Evolutionary conservation across 2,113 vertebrate genomes (phyloP), one percentile per base, ranked within the genome.

Genomic region (Macquaria australasica): DNA sequence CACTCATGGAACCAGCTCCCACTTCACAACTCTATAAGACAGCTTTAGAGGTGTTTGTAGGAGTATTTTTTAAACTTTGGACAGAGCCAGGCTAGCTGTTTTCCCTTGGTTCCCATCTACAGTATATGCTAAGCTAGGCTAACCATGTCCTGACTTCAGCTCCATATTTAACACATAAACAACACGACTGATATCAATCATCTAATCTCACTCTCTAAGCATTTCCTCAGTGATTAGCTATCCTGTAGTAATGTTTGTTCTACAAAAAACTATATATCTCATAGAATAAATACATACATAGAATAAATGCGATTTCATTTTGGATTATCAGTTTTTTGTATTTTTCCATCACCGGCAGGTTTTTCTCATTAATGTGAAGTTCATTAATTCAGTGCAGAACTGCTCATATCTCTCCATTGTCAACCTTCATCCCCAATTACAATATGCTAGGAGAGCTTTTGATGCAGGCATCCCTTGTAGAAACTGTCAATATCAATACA

Each of bases 401-500:
- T 12, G 66, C 76, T 83, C 28, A 69, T 69, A 62, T 85, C 74
- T 56, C 59, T 69, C 37, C 39, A 69, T 84, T 68, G 87, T 79
- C 74, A 67, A 37, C 70, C 60, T 77, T 88, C 70, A 85, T 83
- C 73, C 67, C 69, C 50, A 79, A 76, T 87, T 73, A 81, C 77
- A 87, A 70, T 70, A 20, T 25, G 55, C 69, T 16, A 2, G 58
- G 63, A 58, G 68, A 78, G 56, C 78, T 43, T 78, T 39, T 82
- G 80, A 84, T 79, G 79, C 53, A 68, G 69, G 53, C 73, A 5
- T 82, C 37, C 56, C 86, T 82, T 51, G 25, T 80, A 82, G 70
- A 88, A 86, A 85, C 79, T 59, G 60, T 82, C 81, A 77, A 79
- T 87, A 91, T 85, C 70, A 83, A 82, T 64, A 76, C 74, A 53